Base-by-base conservation (phyloP, 2,113 vertebrate species). In the Alexandromys fortis region DNA sequence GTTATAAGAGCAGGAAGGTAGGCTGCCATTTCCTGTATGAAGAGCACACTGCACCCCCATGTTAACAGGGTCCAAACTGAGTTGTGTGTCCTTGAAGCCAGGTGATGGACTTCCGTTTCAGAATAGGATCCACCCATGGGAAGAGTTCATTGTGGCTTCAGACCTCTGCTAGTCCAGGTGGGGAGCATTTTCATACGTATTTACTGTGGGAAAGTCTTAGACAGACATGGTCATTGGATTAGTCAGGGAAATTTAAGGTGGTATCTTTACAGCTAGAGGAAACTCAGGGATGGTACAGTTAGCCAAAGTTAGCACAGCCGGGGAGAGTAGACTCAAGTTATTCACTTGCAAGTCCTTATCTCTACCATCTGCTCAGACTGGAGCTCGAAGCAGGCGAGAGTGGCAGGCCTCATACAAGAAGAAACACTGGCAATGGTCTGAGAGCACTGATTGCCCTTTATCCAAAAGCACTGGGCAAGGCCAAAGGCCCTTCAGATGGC, bases 351-450 rank as follows among this genome's bases (percentile, higher is more conserved):
- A 90, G 22, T 67, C 19, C 28, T 6, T 28, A 35, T n/a, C 24
- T 83, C 35, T 68, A 58, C 1, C 72, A 26, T 77, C 72, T 95
- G 13, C 38, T 73, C 58, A n/a, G 49, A 58, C 1, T 77, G n/a
- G 26, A 90, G 55, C 47, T 76, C 90, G 63, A 88, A 91, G 89
- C 35, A 88, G 45, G 2, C 45, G 58, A 95, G 17, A 89, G 52
- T 81, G 82, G 68, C 22, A 94, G 92, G 76, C 28, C 87, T 75
- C 85, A 68, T 63, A 21, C 75, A 79, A 86, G 33, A 94, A 96
- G 49, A 96, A 94, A 92, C 76, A 24, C 35, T 94, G 81, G 93
- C 35, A 92, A 81, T 8, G 90, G 42, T 94, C 96, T 61, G 55
- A 93, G 67, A 94, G 30, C 87, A 95, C 55, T 92, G 10, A 63